phyloP scores from a whole-genome alignment of 2,888 invertebrate species.

The Sisyra terminalis region DNA sequence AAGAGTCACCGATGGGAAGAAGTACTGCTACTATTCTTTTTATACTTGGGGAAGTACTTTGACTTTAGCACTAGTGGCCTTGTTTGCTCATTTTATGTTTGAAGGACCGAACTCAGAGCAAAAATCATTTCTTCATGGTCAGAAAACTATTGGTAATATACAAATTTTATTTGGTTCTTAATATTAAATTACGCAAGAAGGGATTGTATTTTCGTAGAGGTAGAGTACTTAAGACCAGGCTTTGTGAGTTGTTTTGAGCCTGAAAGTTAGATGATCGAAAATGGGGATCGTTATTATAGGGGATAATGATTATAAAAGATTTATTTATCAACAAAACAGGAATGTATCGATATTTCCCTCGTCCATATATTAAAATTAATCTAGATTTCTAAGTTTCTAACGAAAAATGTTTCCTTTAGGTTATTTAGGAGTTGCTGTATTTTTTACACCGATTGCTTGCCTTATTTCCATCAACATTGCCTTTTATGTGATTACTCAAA shows the following conservation, averaged over 20 bases:
- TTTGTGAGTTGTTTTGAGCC: no score
- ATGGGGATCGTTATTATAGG: no score
- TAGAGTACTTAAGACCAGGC: no score
- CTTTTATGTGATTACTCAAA: constrained; percentile 63
- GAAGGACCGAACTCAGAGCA: constrained; percentile 43
- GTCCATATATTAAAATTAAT: constrained; percentile 4
- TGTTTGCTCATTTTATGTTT: constrained; percentile 67
- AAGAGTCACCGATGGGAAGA: constrained; percentile 67
- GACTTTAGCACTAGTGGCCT: constrained; percentile 52
- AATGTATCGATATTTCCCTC: no score
- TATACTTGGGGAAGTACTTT: constrained; percentile 65
- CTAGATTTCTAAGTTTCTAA: neutral
- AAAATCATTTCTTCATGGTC: constrained; percentile 35
- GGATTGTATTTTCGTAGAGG: no score
- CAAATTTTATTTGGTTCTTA: neutral
- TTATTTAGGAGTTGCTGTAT: constrained; percentile 65
- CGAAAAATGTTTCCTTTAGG: constrained; percentile 30
- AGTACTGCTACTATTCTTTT: constrained; percentile 73
- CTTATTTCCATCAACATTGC: constrained; percentile 63
- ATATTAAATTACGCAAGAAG: no score
- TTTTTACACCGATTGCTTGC: constrained; percentile 69
- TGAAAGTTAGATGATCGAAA: no score
- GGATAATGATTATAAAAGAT: no score
- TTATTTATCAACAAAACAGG: no score
- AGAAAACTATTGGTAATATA: constrained; percentile 52